Evolutionary conservation across 1,140 invertebrate genomes (phyloP).

Genomic region (Anastrepha obliqua): DNA sequence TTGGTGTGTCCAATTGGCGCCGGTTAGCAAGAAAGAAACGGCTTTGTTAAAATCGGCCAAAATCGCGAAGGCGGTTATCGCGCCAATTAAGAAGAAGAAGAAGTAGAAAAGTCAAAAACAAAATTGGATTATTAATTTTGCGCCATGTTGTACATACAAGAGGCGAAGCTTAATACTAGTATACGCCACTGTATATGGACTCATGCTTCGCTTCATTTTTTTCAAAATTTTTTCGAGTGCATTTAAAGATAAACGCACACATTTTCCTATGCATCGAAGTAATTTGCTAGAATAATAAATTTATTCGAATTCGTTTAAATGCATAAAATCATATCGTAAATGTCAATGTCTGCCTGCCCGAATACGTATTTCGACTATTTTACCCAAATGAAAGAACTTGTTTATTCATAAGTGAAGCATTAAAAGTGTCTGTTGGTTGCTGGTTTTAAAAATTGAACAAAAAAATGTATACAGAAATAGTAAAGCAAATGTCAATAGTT

Average conservation of each 20-base stretch:
- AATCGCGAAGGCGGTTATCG: too few relatives aligned
- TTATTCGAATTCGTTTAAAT: background rate
- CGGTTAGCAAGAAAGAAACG: too few relatives aligned
- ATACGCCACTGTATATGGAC: too few relatives aligned
- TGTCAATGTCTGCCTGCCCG: background rate
- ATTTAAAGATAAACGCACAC: background rate
- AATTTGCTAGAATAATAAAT: background rate
- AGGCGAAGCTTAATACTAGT: too few relatives aligned
- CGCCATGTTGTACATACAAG: too few relatives aligned
- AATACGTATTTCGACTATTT: background rate
- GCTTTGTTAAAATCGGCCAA: too few relatives aligned
- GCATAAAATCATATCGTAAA: slow-evolving; percentile 20
- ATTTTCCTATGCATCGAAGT: background rate
- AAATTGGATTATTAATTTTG: too few relatives aligned
- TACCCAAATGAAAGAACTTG: slow-evolving; percentile 7
- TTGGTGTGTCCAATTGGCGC: too few relatives aligned
- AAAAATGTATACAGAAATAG: background rate
- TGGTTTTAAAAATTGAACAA: background rate
- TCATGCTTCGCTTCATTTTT: too few relatives aligned
- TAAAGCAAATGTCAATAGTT: slow-evolving; percentile 37
- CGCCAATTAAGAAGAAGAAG: too few relatives aligned
- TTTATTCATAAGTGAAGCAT: slow-evolving; percentile 27
- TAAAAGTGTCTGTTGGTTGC: slow-evolving; percentile 30
- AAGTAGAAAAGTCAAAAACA: too few relatives aligned
- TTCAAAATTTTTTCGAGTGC: background rate